Evolutionary conservation across 2,797 vertebrate genomes (phyloP).

Genomic region (Lacerta agilis): DNA sequence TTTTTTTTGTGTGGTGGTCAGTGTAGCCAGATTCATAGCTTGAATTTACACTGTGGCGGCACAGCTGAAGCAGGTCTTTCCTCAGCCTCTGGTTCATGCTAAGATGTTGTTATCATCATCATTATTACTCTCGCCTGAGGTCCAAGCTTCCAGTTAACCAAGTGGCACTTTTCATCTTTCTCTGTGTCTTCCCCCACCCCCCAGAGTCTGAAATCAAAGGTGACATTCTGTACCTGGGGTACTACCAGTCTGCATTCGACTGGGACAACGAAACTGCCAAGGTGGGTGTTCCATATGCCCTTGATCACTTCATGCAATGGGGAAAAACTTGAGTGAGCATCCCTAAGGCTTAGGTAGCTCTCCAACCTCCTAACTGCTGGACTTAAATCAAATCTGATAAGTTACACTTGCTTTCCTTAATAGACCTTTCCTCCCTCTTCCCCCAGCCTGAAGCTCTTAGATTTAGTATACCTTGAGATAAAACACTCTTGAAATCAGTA

Average conservation of each 20-base stretch:
- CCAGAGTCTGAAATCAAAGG: constrained; percentile 94
- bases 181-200: background rate
- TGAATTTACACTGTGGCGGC: background rate
- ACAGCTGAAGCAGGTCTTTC: background rate
- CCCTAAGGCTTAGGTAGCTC: background rate
- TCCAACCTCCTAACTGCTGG: background rate
- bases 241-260: constrained; percentile 92
- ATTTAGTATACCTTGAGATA: background rate
- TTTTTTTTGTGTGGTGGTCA: no score
- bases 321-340: background rate
- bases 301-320: background rate
- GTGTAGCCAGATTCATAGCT: background rate
- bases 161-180: background rate
- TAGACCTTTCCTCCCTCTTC: background rate
- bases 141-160: background rate
- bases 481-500: background rate
- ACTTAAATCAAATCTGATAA: background rate
- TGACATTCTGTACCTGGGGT: constrained; percentile 89
- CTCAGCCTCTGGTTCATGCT: background rate
- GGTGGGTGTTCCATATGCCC: constrained; percentile 73
- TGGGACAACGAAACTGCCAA: constrained; percentile 94
- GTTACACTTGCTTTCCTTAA: background rate
- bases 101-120: rapidly evolving
- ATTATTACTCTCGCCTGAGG: background rate
- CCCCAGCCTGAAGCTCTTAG: no score